Percentiles rank a stretch among this genome's conserved stretches.
Conservation (phyloP, 2,888 invertebrate species). For the Antheraea assamensis region DNA sequence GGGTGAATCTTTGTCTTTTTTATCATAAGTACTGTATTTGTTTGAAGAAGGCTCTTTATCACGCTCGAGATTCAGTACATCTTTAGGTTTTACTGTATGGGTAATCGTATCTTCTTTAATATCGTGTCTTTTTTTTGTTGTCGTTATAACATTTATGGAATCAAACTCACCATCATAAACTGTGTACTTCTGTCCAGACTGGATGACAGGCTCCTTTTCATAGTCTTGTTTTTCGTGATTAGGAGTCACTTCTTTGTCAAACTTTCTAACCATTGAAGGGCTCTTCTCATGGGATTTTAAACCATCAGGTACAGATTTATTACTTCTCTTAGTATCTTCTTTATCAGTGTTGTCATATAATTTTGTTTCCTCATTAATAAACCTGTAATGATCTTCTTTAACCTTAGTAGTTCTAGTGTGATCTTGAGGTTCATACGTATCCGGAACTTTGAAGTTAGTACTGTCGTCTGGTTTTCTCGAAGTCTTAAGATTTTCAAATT, state of each 20-base stretch:
- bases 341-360: slow-evolving; percentile 51
- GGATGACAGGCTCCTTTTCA: background rate
- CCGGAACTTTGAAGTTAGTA: slow-evolving; percentile 36
- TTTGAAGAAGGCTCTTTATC: slow-evolving; percentile 52
- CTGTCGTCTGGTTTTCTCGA: slow-evolving; percentile 32
- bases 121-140: slow-evolving; percentile 6
- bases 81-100: slow-evolving; percentile 8
- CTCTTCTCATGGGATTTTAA: slow-evolving; percentile 30
- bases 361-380: slow-evolving; percentile 73
- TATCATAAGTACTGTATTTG: slow-evolving; percentile 37
- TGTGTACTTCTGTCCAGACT: slow-evolving; percentile 1
- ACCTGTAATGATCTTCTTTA: slow-evolving; percentile 63
- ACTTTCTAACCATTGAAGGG: slow-evolving; percentile 41
- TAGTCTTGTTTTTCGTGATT: slow-evolving; percentile 25
- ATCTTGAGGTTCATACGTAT: slow-evolving; percentile 43
- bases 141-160: slow-evolving; percentile 1
- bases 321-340: slow-evolving; percentile 31
- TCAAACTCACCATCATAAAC: slow-evolving; percentile 3
- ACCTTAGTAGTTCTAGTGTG: slow-evolving; percentile 38
- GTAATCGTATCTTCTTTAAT: background rate
- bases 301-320: slow-evolving; percentile 15
- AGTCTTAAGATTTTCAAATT: slow-evolving; percentile 33
- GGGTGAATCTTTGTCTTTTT: background rate
- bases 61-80: slow-evolving; percentile 25
- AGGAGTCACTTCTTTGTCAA: slow-evolving; percentile 39